Conservation (phyloP, 2,797 vertebrate genomes). For the Brachyrhaphis roseni region DNA sequence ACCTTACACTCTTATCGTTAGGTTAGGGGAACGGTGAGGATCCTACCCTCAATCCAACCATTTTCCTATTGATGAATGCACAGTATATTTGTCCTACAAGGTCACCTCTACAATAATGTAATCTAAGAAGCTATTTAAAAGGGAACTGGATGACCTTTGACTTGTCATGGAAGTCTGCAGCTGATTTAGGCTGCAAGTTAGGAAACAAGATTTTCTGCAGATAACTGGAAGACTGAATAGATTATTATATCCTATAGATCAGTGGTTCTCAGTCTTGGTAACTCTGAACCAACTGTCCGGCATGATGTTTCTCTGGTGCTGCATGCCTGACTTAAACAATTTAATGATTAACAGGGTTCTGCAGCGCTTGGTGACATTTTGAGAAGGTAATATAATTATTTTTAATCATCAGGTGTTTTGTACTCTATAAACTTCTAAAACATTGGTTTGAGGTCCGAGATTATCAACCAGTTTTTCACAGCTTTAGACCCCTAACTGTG, state of each 20-base stretch:
- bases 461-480: background rate
- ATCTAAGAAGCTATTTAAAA: background rate
- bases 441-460: background rate
- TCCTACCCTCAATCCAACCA: background rate
- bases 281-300: background rate
- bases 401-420: background rate
- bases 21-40: background rate
- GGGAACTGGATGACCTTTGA: background rate
- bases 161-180: background rate
- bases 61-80: background rate
- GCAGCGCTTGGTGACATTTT: background rate
- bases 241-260: background rate
- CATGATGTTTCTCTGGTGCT: background rate
- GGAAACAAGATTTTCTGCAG: background rate
- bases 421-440: background rate
- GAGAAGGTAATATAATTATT: background rate
- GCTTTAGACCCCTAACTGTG: background rate
- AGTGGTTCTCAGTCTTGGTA: background rate
- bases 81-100: background rate
- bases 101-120: background rate
- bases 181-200: background rate
- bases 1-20: background rate
- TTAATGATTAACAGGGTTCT: background rate
- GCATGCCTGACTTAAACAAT: background rate
- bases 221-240: background rate